Evolutionary conservation across 2,797 vertebrate genomes (phyloP), one percentile per base, ranked within the genome.

Genomic region (Crenichthys baileyi): DNA sequence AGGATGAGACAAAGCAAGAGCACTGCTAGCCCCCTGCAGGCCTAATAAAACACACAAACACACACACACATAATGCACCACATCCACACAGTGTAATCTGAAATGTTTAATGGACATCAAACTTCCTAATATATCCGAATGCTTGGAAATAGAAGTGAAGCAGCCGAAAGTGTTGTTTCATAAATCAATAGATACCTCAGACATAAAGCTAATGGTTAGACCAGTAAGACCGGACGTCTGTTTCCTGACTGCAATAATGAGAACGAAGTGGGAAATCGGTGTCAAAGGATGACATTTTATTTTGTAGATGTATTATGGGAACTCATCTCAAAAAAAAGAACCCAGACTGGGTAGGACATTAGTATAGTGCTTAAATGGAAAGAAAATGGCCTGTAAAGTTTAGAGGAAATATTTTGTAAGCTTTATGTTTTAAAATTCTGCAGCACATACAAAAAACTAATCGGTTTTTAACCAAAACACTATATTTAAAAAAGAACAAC

Each of bases 1-100:
- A 87, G 91, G 86, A 92, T 70, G 82, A 93, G 78, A 83, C 91
- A 92, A 88, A 94, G 87, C 88, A 93, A 90, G 87, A 94, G 90
- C 83, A 72, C 77, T 82, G 85, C 78, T 72, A 74, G 73, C 75
- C 77, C 70, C 84, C 85, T 81, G 83, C 80, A 82, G 80, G 79
- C 86, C 91, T 93, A 75, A 83, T 81, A 22, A 81, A 13, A 89
- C 68, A 88, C 75, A 88, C 74, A 86, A 55, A 84, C 0, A 80
- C 12, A 85, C 31, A 80, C 31, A 63, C 53, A 70, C 7, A 48
- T 48, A 70, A 70, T 70, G 44, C 67, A 79, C 75, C 79, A 86
- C 60, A 83, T 16, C 31, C 51, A 51, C 46, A 74, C 61, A 36
- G n/a, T 31, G 56, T 55, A 31, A 79, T 67, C 12, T 12, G 29